Percentiles rank a stretch among this genome's conserved stretches.
Conservation (phyloP, 2,888 invertebrate species). For the Eumerus sabulonum region DNA sequence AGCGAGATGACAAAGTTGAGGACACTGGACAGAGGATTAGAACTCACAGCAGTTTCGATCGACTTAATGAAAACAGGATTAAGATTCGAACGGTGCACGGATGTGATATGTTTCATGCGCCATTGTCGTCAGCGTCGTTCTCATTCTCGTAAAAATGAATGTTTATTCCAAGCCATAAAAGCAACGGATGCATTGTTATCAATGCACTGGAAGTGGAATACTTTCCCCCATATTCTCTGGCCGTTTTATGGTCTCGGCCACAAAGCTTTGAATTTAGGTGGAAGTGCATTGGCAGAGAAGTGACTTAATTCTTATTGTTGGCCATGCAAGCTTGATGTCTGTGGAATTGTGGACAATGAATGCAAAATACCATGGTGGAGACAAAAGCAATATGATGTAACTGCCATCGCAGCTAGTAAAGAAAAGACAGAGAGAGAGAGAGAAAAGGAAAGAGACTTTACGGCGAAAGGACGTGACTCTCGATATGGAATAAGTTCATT, state of each 20-base stretch:
- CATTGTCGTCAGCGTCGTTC: constrained; percentile 13
- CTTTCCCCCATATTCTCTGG: constrained; percentile 19
- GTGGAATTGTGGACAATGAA: constrained; percentile 29
- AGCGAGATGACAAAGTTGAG: no score
- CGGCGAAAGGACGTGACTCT: constrained; percentile 26
- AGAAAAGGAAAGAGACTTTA: no score
- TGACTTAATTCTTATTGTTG: constrained; percentile 49
- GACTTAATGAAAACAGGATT: constrained; percentile 62
- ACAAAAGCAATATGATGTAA: constrained; percentile 29
- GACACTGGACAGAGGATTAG: constrained; percentile 45
- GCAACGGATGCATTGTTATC: constrained; percentile 44
- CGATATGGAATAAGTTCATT: constrained; percentile 47
- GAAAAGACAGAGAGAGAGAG: no score
- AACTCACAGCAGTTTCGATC: constrained; percentile 9
- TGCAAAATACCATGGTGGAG: constrained; percentile 4
- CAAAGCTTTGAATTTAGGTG: constrained; percentile 49
- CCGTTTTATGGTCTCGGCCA: constrained; percentile 30
- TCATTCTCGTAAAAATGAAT: constrained; percentile 53
- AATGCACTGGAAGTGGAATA: constrained; percentile 26
- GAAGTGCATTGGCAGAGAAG: constrained; percentile 35
- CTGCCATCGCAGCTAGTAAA: constrained; percentile 37
- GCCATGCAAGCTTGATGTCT: constrained; percentile 14
- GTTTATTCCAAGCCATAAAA: constrained; percentile 43
- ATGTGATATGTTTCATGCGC: constrained; percentile 30
- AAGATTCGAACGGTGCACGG: constrained; percentile 50